Conservation (phyloP, 2,113 vertebrate species). For the Coptodon bakossiorum region DNA sequence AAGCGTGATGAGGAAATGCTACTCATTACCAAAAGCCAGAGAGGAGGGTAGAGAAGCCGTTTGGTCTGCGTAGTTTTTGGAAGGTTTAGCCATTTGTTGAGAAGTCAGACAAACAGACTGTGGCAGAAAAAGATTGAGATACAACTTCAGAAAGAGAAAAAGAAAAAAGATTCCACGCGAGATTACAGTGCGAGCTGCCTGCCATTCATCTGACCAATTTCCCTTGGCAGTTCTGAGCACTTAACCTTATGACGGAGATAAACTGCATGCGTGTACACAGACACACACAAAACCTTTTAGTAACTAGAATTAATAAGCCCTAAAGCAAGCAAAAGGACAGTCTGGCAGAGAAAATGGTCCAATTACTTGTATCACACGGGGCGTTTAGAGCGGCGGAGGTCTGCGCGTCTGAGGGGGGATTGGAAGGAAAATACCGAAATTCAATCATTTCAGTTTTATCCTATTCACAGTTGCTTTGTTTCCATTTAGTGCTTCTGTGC, state of each 20-base stretch:
- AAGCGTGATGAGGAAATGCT: neutral
- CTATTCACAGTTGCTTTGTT: conserved; percentile 36
- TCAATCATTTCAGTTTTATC: conserved; percentile 44
- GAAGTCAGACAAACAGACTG: neutral
- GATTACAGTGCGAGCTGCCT: neutral
- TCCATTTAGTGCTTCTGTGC: conserved; percentile 9
- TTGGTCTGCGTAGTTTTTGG: neutral
- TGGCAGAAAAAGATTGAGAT: neutral
- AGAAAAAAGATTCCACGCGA: neutral
- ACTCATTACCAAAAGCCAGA: conserved; percentile 3
- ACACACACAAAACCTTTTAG: conserved; percentile 17
- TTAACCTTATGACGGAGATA: conserved; percentile 59
- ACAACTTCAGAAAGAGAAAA: neutral
- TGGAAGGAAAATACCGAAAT: conserved; percentile 30
- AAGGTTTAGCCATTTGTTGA: neutral
- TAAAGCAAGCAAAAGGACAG: conserved; percentile 8
- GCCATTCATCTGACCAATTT: conserved; percentile 62
- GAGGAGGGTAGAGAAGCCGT: neutral
- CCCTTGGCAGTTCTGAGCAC: conserved; percentile 51
- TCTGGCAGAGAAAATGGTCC: conserved; percentile 38
- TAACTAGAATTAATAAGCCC: conserved; percentile 72
- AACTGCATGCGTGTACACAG: neutral
- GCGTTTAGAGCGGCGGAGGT: conserved; percentile 22
- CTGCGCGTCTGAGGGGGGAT: neutral
- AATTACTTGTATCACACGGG: conserved; percentile 42